Conservation (phyloP, 2,113 vertebrate species). For the Circaetus cinerascens region DNA sequence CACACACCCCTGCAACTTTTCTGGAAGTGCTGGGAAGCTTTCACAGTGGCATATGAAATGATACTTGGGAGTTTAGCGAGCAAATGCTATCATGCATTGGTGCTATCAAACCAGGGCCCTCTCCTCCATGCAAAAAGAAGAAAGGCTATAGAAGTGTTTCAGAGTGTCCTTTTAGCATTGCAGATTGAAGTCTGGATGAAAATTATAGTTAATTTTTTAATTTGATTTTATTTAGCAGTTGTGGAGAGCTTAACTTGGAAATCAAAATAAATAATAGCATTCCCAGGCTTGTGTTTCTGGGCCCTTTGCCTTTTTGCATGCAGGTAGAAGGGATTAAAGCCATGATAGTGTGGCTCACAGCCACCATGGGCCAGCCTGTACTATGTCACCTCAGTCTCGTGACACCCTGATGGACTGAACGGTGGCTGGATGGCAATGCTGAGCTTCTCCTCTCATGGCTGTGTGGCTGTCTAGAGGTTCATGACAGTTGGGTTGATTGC, state of each 20-base stretch:
- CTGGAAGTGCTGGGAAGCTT: neutral
- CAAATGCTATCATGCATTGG: neutral
- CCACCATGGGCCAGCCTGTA: rapidly evolving
- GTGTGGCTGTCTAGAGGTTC: neutral
- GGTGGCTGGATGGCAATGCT: neutral
- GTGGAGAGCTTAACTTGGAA: neutral
- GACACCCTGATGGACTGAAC: rapidly evolving
- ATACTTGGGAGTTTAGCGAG: neutral
- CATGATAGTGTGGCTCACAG: neutral
- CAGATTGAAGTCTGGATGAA: neutral
- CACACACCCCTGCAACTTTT: neutral
- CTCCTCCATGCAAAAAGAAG: neutral
- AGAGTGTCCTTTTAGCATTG: neutral
- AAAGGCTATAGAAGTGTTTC: neutral
- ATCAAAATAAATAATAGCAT: neutral
- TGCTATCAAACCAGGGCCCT: neutral
- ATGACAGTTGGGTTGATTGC: neutral
- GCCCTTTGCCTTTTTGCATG: neutral
- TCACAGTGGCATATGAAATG: rapidly evolving
- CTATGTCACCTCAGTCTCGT: neutral
- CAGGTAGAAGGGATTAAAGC: neutral
- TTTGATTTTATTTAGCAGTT: neutral
- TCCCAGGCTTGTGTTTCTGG: neutral
- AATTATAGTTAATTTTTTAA: neutral
- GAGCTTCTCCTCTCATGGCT: neutral